Evolutionary conservation across 2,797 vertebrate species (phyloP).

Genomic region (Furcifer pardalis): DNA sequence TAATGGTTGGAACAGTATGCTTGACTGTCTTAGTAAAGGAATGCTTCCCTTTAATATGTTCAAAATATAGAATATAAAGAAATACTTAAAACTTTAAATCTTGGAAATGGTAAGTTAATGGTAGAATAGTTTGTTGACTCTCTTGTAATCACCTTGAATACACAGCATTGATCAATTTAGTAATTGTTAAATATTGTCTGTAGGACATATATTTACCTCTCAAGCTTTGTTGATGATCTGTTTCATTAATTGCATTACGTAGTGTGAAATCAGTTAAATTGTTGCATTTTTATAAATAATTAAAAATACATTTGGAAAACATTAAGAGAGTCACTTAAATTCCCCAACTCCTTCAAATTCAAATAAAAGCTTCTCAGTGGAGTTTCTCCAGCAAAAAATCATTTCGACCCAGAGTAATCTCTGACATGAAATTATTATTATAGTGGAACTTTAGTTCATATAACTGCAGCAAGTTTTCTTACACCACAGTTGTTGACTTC

Average conservation of each 20-base stretch:
- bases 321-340: conserved; percentile 47
- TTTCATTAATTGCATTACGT: background rate
- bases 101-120: too few relatives aligned
- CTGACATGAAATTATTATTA: too few relatives aligned
- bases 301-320: conserved; percentile 44
- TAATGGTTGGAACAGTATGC: background rate
- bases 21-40: background rate
- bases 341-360: conserved; percentile 23
- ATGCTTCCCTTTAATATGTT: background rate
- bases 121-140: background rate
- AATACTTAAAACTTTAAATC: background rate
- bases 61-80: background rate
- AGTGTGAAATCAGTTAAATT: background rate
- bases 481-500: background rate
- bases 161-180: background rate
- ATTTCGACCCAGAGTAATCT: too few relatives aligned
- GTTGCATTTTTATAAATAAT: background rate
- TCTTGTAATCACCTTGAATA: background rate
- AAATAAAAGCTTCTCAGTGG: conserved; percentile 56
- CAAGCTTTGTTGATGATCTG: background rate
- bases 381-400: too few relatives aligned
- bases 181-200: background rate
- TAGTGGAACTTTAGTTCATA: background rate
- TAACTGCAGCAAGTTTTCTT: background rate
- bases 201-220: background rate